Percentiles rank a stretch among this genome's conserved stretches.
phyloP scores from a whole-genome alignment of 2,888 invertebrate genomes.

The Eupelmus urozonus region DNA sequence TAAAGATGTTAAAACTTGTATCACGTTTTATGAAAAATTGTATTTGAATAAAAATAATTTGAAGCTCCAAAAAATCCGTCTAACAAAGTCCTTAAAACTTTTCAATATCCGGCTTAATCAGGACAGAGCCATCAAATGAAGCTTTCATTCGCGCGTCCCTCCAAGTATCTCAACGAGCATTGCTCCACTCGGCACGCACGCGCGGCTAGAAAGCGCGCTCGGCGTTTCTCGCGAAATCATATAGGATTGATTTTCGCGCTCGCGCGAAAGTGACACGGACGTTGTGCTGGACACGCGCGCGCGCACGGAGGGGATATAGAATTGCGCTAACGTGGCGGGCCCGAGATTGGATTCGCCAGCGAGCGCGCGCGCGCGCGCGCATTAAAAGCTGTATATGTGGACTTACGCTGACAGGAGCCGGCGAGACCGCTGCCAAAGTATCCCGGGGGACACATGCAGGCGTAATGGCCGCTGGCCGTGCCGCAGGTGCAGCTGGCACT shows the following conservation, averaged over 20 bases:
- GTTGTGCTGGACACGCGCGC: neutral
- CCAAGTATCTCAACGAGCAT: neutral
- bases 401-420: constrained; percentile 81
- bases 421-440: constrained; percentile 82
- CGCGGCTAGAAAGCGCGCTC: constrained; percentile 7
- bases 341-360: neutral
- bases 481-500: constrained; percentile 83
- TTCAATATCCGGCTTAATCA: too few relatives aligned
- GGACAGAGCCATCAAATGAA: neutral
- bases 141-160: neutral
- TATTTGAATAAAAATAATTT: too few relatives aligned
- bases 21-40: too few relatives aligned
- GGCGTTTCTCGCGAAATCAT: constrained; percentile 3
- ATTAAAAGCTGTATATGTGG: neutral
- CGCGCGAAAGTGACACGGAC: constrained; percentile 1
- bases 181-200: neutral
- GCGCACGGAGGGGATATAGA: neutral
- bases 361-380: neutral
- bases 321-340: neutral
- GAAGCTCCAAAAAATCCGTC: too few relatives aligned
- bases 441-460: constrained; percentile 83
- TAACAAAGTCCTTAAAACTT: too few relatives aligned
- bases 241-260: constrained; percentile 14
- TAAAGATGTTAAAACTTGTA: too few relatives aligned
- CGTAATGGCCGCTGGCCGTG: constrained; percentile 83